Base-by-base conservation (phyloP, 2,797 vertebrate genomes). In the Falco cherrug region DNA sequence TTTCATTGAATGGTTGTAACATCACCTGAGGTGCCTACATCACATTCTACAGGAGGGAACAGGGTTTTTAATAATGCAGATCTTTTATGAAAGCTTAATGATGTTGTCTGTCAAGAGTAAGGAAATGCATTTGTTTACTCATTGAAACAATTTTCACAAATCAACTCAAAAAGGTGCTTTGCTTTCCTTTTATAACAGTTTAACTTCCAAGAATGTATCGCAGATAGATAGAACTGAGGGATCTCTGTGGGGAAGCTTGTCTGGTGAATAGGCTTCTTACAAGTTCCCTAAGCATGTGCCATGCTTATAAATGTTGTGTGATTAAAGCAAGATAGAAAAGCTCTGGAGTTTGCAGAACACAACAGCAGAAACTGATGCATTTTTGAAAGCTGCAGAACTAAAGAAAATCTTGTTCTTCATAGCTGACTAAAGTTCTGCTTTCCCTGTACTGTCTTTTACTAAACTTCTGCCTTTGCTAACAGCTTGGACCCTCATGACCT, bases 51-150 rank as follows among this genome's bases (percentile, higher is more conserved):
- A 13, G 43, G 51, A 93, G 84, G 81, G 47, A 87, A 67, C 79
- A 95, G 75, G 82, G 67, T 95, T 69, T 97, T 97, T 96, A 97
- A 96, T 97, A 97, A 97, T 96, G 84, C 64, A 94, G 75, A 69
- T 96, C 79, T 93, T 89, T 76, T 84, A 97, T 97, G 81, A 97
- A 98, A 97, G 88, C 70, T 96, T 97, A 91, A 97, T 95, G 86
- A 96, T 65, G 35, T 35, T 95, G 78, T 87, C 71, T 95, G 20
- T 95, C 92, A 95, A 87, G 75, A 95, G 77, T 76, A 93, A 95
- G 90, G 65, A 78, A 90, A 84, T 94, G 79, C 64, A 45, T 94
- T 87, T 96, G 51, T 90, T 96, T 96, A 84, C 77, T 91, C 64
- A 59, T 21, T 39, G 67, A 94, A 95, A 87, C 75, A 87, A 19